Evolutionary conservation across 2,888 invertebrate genomes (phyloP).

Genomic region (Tiliacea citrago): DNA sequence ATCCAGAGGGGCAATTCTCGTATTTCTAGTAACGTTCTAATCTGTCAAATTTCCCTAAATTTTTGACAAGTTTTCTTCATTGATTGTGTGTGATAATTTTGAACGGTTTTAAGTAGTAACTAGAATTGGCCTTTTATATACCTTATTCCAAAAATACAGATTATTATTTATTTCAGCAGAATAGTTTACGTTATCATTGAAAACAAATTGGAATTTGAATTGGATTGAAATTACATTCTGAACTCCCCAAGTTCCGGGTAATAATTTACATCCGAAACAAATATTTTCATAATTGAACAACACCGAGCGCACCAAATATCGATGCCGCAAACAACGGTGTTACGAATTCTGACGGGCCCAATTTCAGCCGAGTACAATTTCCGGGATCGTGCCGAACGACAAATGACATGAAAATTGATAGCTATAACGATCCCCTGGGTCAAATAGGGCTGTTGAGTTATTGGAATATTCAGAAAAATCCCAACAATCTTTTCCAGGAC

Average conservation of each 20-base stretch:
- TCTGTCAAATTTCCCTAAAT: no score
- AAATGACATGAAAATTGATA: slow-evolving; percentile 55
- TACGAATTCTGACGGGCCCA: slow-evolving; percentile 35
- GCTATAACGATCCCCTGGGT: slow-evolving; percentile 8
- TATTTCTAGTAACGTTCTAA: no score
- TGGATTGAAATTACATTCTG: not conserved
- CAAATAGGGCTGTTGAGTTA: slow-evolving; percentile 12
- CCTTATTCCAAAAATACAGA: no score
- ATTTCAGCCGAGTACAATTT: slow-evolving; percentile 35
- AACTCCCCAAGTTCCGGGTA: not conserved
- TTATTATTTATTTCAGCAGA: not conserved
- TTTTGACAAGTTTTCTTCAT: no score
- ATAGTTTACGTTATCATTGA: not conserved
- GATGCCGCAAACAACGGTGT: slow-evolving; percentile 25
- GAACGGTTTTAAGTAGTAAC: no score
- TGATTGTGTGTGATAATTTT: no score
- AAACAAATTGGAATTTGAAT: slow-evolving; percentile 8
- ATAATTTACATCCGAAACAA: slow-evolving; percentile 5
- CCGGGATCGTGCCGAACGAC: slow-evolving; percentile 30
- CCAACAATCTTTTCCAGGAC: not conserved
- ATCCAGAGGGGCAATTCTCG: no score
- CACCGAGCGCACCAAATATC: slow-evolving; percentile 35
- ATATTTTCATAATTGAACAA: slow-evolving; percentile 45
- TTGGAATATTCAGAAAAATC: not conserved
- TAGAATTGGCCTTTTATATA: no score